Evolutionary conservation across 2,888 invertebrate genomes (phyloP).

Genomic region (Chalcis sispes): DNA sequence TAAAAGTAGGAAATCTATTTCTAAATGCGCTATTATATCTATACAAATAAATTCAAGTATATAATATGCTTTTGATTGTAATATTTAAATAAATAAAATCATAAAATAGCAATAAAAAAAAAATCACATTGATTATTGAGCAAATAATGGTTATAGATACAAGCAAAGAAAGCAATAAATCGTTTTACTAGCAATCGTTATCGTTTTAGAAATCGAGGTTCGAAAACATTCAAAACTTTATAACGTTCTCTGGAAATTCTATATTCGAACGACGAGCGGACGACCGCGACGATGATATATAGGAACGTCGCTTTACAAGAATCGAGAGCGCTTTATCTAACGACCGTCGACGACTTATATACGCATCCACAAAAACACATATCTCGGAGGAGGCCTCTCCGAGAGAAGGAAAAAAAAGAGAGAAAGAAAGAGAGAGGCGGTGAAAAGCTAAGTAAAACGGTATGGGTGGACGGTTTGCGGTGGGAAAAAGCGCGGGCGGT

Average conservation of each 20-base stretch:
- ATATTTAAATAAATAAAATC: too few relatives aligned
- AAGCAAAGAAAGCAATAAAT: constrained; percentile 16
- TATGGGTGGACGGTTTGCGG: background rate
- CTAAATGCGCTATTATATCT: too few relatives aligned
- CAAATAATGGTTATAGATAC: background rate
- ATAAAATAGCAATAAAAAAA: background rate
- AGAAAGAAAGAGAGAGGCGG: background rate
- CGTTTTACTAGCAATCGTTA: background rate
- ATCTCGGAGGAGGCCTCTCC: constrained; percentile 10
- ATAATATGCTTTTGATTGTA: too few relatives aligned
- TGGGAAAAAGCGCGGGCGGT: background rate
- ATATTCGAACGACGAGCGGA: constrained; percentile 25
- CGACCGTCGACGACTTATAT: background rate
- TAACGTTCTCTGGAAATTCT: constrained; percentile 15
- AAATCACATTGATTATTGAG: background rate
- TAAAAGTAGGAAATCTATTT: too few relatives aligned
- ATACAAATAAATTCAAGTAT: too few relatives aligned
- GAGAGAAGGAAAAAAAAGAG: background rate
- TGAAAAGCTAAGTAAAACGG: constrained; percentile 4
- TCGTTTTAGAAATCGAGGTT: constrained; percentile 16
- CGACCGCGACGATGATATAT: background rate
- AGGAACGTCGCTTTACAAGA: constrained; percentile 14
- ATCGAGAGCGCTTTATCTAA: constrained; percentile 34
- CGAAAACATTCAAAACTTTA: constrained; percentile 24
- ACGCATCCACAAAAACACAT: background rate